These are phyloP conservation scores for Leucophenga maculata DNA, from an alignment of 2,888 invertebrate species.

Conservation along the genomic window DNA sequence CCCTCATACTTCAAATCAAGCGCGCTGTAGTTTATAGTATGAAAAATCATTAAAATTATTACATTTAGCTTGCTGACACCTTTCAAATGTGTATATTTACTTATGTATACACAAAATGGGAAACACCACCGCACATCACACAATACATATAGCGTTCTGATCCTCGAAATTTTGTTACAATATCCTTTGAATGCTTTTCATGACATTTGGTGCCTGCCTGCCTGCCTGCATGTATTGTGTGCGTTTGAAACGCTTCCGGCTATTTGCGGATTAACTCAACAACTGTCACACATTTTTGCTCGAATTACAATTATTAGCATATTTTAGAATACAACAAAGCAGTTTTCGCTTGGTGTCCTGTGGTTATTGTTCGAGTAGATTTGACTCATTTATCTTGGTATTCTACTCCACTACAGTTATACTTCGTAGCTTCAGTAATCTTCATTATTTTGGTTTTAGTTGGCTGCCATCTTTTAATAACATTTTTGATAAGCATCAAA, in stretches of 20 bases:
- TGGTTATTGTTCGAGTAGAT: not conserved
- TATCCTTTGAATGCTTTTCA: constrained; percentile 40
- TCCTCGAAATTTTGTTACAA: constrained; percentile 7
- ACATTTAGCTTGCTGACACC: constrained; percentile 64
- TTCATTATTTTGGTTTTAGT: not conserved
- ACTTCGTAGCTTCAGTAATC: no score
- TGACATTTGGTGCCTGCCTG: constrained; percentile 48
- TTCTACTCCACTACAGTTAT: not conserved
- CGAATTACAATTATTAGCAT: constrained; percentile 62
- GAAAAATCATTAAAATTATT: constrained; percentile 66
- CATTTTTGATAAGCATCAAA: not conserved
- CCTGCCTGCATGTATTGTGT: not conserved
- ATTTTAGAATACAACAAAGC: constrained; percentile 26
- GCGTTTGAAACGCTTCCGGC: constrained; percentile 37
- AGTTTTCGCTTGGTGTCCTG: constrained; percentile 1
- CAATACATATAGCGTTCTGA: not conserved
- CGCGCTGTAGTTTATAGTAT: constrained; percentile 45
- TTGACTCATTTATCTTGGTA: not conserved
- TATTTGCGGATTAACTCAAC: constrained; percentile 56
- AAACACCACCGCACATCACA: constrained; percentile 30
- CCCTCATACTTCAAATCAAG: constrained; percentile 17
- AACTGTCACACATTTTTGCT: constrained; percentile 63
- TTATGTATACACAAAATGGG: no score
- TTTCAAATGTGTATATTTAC: no score
- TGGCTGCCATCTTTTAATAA: not conserved